Conservation (phyloP, 2,888 invertebrate genomes). For the Trisateles emortualis region DNA sequence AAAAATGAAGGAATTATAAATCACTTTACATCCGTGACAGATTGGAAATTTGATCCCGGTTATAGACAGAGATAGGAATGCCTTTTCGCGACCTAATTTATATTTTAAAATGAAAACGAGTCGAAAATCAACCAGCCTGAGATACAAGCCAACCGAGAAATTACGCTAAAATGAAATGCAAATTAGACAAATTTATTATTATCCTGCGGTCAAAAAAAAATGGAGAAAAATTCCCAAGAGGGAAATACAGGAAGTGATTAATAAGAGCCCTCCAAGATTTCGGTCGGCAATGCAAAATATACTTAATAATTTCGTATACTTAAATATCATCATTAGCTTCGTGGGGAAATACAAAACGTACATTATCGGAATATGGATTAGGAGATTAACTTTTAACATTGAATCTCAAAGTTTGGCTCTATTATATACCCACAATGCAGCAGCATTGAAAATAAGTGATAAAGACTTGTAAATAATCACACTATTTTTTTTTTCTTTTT, state of each 20-base stretch:
- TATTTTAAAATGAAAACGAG: slow-evolving; percentile 50
- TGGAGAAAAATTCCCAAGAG: slow-evolving; percentile 56
- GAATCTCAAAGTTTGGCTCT: neutral
- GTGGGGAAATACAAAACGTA: neutral
- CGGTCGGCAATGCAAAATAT: slow-evolving; percentile 36
- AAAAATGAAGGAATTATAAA: slow-evolving; percentile 44
- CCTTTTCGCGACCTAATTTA: slow-evolving; percentile 42
- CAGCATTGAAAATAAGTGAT: too few species aligned
- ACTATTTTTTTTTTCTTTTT: too few species aligned
- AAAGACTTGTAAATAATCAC: too few species aligned
- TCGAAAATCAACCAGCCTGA: slow-evolving; percentile 58
- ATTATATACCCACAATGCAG: too few species aligned
- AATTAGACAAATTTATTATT: slow-evolving; percentile 83
- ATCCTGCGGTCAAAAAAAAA: slow-evolving; percentile 75
- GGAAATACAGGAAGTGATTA: slow-evolving; percentile 73
- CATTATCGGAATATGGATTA: slow-evolving; percentile 1
- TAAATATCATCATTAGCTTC: slow-evolving; percentile 7
- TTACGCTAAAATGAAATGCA: slow-evolving; percentile 78
- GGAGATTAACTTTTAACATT: neutral
- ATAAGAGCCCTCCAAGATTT: slow-evolving; percentile 65
- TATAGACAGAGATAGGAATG: slow-evolving; percentile 39
- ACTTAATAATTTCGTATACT: slow-evolving; percentile 35
- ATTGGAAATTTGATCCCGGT: slow-evolving; percentile 48
- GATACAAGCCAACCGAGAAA: slow-evolving; percentile 64
- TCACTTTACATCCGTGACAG: slow-evolving; percentile 44